Evolutionary conservation across 2,888 invertebrate species (phyloP).

Genomic region (Steinernema scapterisci): DNA sequence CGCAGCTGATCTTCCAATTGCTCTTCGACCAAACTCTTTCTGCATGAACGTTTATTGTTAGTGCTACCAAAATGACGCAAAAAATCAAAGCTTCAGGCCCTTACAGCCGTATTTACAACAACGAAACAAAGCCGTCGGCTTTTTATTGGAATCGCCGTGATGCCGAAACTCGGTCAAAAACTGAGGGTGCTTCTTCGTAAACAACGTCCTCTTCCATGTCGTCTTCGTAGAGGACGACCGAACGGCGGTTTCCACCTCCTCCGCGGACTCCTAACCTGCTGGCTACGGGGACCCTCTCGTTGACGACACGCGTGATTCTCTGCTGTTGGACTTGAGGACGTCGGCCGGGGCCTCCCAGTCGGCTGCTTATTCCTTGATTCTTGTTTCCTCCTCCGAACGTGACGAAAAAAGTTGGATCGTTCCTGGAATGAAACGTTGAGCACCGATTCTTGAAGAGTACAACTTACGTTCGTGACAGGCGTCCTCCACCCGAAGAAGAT

Average conservation of each 20-base stretch:
- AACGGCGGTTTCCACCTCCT: background rate
- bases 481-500: background rate
- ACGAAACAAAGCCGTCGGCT: background rate
- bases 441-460: background rate
- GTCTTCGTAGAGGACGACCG: background rate
- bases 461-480: background rate
- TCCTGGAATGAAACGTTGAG: background rate
- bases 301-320: background rate
- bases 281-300: background rate
- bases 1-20: no score
- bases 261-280: background rate
- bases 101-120: background rate
- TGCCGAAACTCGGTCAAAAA: constrained; percentile 22
- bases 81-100: background rate
- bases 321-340: background rate
- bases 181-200: background rate
- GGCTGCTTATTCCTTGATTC: background rate
- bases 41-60: no score
- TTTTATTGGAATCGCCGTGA: background rate
- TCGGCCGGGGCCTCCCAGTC: background rate
- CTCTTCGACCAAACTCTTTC: no score
- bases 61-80: background rate
- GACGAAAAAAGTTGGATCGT: background rate
- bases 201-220: background rate
- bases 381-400: background rate